Evolutionary conservation across 2,797 vertebrate species (phyloP), one percentile per base, ranked within the genome.

Genomic region (Kryptolebias ocellatus): DNA sequence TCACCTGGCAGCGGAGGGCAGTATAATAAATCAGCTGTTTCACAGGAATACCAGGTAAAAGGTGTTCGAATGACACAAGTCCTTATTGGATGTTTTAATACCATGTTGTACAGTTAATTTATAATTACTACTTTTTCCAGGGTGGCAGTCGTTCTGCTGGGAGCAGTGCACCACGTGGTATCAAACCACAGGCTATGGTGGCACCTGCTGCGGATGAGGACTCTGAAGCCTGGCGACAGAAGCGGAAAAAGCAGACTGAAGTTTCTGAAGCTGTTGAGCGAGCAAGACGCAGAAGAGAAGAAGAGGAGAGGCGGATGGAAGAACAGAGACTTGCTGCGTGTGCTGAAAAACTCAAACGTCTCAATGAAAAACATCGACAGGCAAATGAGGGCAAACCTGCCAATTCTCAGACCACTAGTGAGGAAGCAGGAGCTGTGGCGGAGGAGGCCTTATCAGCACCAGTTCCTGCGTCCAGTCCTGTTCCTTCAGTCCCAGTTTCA

Each of bases 311-410:
- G 14, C 92, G 96, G 28, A 99, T 98, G 97, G 98, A 99, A 51
- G 96, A 98, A 57, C 97, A 98, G 69, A 91, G 98, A 51, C 96
- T 99, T 70, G 97, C 98, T 4, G 98, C 97, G 0, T 99, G 98
- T 79, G 98, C 98, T 1, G 98, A 98, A 81, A 99, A 99, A 81
- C 92, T 99, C 0, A 99, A 99, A 85, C 94, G 94, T 44, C 92
- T 99, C 72, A 96, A 99, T 49, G 98, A 99, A 85, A 99, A 99
- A 87, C 95, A 96, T 46, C 83, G 91, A 2, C 91, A 88, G 39
- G 49, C 76, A 11, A 63, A 71, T 2, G 90, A 93, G 44, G 53
- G 27, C 44, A 90, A 90, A 75, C 63, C 90, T 15, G 49, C 71
- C 45, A 34, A 78, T n/a, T 39, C 78, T 45, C 89, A 78, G 66